Conservation (phyloP, 1,140 invertebrate genomes). For the Macrocentrus cingulum region DNA sequence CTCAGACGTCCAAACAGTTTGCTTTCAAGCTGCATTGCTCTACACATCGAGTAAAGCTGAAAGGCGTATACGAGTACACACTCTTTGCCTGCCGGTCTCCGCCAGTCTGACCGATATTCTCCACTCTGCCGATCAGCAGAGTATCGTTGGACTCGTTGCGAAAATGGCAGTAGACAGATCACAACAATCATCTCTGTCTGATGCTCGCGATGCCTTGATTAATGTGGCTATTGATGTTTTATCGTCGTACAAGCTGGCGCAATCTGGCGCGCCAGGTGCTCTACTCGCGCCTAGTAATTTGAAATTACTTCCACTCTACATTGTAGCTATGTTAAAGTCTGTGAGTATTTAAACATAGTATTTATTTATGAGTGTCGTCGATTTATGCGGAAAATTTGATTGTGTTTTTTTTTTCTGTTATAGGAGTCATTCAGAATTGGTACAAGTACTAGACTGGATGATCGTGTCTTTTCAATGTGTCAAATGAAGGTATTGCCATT, state of each 20-base stretch:
- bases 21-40: constrained; percentile 96
- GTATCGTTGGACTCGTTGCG: constrained; percentile 86
- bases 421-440: constrained; percentile 86
- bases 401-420: constrained; percentile 28
- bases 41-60: constrained; percentile 99
- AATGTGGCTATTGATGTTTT: constrained; percentile 93
- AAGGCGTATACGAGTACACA: constrained; percentile 95
- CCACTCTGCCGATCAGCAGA: constrained; percentile 92
- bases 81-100: constrained; percentile 89
- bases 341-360: constrained; percentile 62
- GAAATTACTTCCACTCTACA: constrained; percentile 83
- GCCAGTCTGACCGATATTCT: constrained; percentile 83
- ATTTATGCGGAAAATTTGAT: too few relatives aligned
- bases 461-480: constrained; percentile 91
- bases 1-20: constrained; percentile 82
- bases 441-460: constrained; percentile 85
- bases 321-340: constrained; percentile 88
- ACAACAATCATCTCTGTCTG: constrained; percentile 78
- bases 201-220: constrained; percentile 94
- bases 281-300: constrained; percentile 76
- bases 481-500: constrained; percentile 90
- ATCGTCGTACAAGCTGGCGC: constrained; percentile 75
- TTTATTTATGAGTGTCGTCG: too few relatives aligned
- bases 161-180: constrained; percentile 98
- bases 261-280: constrained; percentile 67